Evolutionary conservation across 2,113 vertebrate species (phyloP), one percentile per base, ranked within the genome.

Genomic region (Xenotilapia caudafasciata): DNA sequence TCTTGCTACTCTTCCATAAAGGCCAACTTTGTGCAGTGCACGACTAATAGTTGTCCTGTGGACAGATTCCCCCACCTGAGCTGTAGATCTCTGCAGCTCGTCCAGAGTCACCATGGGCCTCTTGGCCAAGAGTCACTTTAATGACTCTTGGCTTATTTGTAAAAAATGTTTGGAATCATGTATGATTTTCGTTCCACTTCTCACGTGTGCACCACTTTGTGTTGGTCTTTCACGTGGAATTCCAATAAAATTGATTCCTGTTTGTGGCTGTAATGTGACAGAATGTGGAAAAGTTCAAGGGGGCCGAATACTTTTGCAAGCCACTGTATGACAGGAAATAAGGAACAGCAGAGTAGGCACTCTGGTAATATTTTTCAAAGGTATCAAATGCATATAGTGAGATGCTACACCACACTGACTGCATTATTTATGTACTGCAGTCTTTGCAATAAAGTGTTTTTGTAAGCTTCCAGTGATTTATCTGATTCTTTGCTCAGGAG

Each of bases 191-290:
- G 0, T 26, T 55, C 53, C 53, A 26, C 21, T 55, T 55, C 53
- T 55, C 54, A 14, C 1, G 0, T 26, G 12, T 55, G 0, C 54
- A 26, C 12, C 6, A 56, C 21, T 5, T 56, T 14, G 6, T 47
- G 0, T 8, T 47, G 7, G 45, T 17, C 45, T 47, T 47, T 47
- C 14, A 47, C 1, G 1, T 47, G 7, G 7, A 49, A 49, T 49
- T 17, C 15, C 45, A 49, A 17, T 49, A 56, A 26, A 31, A 58
- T 8, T 54, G 14, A 58, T 58, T 31, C 14, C 4, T 4, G 0
- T 58, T 58, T 58, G 26, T 17, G 7, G 56, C 56, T 58, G 56
- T 58, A 58, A 58, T 58, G 56, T 2, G 56, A 31, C 55, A 58
- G 0, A 15, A 58, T 58, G 55, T 58, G 23, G 13, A 1, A 58